phyloP scores from a whole-genome alignment of 1,140 invertebrate genomes.

The Drosophila subobscura region DNA sequence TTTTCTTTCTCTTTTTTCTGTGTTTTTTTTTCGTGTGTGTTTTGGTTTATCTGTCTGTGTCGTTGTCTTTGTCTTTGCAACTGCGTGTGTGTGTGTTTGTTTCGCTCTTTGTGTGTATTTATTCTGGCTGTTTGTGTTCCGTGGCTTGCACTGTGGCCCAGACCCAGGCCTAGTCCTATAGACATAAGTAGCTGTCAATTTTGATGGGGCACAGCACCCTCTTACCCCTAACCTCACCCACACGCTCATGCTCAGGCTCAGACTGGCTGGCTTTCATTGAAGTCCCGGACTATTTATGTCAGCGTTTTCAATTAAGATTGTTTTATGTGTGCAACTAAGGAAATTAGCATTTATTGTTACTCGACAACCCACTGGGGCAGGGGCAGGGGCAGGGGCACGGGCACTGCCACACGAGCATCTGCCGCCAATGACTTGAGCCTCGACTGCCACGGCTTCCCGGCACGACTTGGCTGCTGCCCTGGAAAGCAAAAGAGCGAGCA shows the following conservation, averaged over 20 bases:
- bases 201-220: constrained; percentile 44
- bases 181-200: constrained; percentile 73
- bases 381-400: too few species aligned
- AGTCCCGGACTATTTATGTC: constrained; percentile 58
- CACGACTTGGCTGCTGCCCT: too few species aligned
- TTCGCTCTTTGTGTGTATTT: constrained; percentile 46
- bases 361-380: constrained; percentile 18
- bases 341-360: constrained; percentile 80
- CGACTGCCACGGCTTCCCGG: too few species aligned
- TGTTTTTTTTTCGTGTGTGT: constrained; percentile 11
- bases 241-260: background rate
- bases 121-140: constrained; percentile 61
- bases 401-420: too few species aligned
- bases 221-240: background rate
- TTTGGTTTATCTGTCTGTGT: constrained; percentile 32
- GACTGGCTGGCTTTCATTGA: background rate
- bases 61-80: background rate
- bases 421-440: too few species aligned
- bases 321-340: constrained; percentile 68
- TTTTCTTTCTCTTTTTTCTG: constrained; percentile 21
- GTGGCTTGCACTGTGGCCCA: constrained; percentile 20
- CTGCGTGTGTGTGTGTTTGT: constrained; percentile 2
- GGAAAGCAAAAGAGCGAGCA: too few species aligned
- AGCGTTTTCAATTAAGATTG: constrained; percentile 72
- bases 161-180: constrained; percentile 20